phyloP scores from a whole-genome alignment of 2,113 vertebrate species.

The Paratilapia polleni region DNA sequence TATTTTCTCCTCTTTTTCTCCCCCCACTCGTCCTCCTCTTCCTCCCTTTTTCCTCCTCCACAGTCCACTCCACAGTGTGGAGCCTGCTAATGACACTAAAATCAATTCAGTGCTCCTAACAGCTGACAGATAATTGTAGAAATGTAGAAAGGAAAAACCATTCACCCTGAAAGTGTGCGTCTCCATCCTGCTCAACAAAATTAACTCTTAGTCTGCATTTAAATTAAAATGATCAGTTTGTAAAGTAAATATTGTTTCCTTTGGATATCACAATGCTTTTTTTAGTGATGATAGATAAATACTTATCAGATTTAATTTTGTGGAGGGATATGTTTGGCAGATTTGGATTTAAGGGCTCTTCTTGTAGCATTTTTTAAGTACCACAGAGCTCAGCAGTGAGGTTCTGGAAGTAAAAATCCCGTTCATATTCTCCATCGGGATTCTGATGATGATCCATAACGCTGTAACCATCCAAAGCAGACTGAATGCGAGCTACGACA shows the following conservation, averaged over 20 bases:
- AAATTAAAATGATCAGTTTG: background rate
- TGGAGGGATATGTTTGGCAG: background rate
- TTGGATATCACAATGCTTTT: too few species aligned
- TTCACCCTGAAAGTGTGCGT: background rate
- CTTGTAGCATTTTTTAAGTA: background rate
- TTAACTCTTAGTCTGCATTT: too few species aligned
- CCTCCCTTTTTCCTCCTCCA: background rate
- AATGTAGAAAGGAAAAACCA: conserved; percentile 1
- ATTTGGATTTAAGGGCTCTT: background rate
- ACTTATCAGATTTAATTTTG: too few species aligned
- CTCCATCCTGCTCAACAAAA: background rate
- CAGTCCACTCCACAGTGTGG: conserved; percentile 37
- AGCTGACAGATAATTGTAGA: conserved; percentile 51
- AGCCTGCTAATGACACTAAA: conserved; percentile 47
- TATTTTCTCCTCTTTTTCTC: background rate
- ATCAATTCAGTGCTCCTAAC: conserved; percentile 54
- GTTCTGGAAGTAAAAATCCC: too few species aligned
- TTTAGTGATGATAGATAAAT: too few species aligned
- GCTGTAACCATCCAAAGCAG: too few species aligned
- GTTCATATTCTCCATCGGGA: too few species aligned
- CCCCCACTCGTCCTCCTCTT: background rate
- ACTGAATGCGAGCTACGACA: too few species aligned
- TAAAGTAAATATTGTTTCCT: background rate
- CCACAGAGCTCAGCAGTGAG: too few species aligned
- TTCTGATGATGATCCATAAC: too few species aligned